Evolutionary conservation across 2,888 invertebrate genomes (phyloP).

Genomic region (Chloromyia formosa): DNA sequence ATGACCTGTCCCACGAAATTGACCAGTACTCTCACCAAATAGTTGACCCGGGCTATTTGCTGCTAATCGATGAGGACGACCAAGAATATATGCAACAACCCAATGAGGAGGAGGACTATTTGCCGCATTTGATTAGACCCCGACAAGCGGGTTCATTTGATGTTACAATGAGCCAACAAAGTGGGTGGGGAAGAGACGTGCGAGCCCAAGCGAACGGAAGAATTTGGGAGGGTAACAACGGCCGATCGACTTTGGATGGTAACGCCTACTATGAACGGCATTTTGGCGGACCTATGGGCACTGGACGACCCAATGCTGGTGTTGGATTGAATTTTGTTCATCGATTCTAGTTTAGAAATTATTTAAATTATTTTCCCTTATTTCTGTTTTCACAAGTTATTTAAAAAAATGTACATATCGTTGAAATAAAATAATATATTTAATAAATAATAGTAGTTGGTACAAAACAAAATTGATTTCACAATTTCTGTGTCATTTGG

Average conservation of each 20-base stretch:
- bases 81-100: not conserved
- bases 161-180: not conserved
- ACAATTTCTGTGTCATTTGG: no score
- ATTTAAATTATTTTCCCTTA: no score
- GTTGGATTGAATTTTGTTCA: constrained; percentile 58
- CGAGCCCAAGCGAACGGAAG: constrained; percentile 31
- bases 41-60: not conserved
- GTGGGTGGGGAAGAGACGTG: constrained; percentile 38
- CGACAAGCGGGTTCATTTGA: not conserved
- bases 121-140: not conserved
- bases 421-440: no score
- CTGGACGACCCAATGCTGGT: constrained; percentile 60
- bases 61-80: not conserved
- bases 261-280: constrained; percentile 45
- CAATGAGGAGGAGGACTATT: not conserved
- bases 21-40: not conserved
- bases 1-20: no score
- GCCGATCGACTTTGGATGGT: constrained; percentile 32
- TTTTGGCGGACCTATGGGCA: constrained; percentile 45
- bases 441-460: no score
- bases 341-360: no score
- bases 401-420: no score
- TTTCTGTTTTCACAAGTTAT: no score
- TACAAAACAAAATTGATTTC: no score
- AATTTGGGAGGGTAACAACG: constrained; percentile 40